A percentile compares a stretch with the other conserved stretches of the same genome.
These are phyloP conservation scores for Pyrrhosoma nymphula DNA, from an alignment of 2,888 invertebrate genomes.

Conservation along the genomic window DNA sequence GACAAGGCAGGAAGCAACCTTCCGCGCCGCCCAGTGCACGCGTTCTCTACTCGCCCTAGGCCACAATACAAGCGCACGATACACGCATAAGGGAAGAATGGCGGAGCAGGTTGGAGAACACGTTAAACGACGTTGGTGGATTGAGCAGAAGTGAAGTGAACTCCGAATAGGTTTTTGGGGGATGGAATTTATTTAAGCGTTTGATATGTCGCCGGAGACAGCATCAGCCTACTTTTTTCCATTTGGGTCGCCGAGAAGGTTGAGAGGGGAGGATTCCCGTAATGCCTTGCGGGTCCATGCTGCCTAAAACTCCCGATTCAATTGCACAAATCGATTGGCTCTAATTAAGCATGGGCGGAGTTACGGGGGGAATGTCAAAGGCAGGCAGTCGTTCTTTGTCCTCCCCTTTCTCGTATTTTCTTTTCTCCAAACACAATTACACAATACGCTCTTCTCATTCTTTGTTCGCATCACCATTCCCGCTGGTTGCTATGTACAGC, in stretches of 20 bases:
- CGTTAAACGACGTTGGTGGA: neutral
- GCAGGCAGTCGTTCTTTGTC: neutral
- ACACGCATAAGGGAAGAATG: too few species aligned
- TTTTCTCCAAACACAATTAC: too few species aligned
- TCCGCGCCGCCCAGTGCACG: neutral
- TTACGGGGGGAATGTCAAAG: conserved; percentile 34
- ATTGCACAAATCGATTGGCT: conserved; percentile 56
- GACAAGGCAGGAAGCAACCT: neutral
- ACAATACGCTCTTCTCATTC: too few species aligned
- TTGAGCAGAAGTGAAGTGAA: neutral
- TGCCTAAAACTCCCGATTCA: conserved; percentile 21
- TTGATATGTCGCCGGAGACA: neutral
- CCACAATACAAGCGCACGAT: too few species aligned
- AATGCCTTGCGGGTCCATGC: neutral
- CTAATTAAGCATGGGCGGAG: conserved; percentile 43
- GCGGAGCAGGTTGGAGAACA: too few species aligned
- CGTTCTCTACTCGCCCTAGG: neutral
- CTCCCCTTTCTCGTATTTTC: neutral
- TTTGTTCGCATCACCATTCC: too few species aligned
- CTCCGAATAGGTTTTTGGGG: neutral
- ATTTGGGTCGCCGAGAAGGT: too few species aligned
- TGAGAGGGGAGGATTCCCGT: neutral
- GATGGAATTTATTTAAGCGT: neutral
- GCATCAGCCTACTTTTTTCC: neutral
- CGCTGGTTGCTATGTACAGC: too few species aligned